Base-by-base conservation (phyloP, 2,797 vertebrate genomes). In the Danio aesculapii region DNA sequence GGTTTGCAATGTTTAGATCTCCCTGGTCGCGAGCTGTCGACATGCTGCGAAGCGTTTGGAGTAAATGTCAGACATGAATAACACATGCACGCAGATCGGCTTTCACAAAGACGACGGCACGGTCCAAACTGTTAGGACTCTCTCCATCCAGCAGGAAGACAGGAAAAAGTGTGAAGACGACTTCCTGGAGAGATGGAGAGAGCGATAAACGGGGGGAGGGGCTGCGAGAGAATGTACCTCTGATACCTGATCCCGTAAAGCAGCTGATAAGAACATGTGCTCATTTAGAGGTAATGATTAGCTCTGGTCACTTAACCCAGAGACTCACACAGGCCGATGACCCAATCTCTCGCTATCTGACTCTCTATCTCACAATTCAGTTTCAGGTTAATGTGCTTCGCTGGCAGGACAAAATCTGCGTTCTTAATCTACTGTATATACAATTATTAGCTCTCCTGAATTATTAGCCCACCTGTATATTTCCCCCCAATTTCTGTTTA, bases 41-140 rank as follows among this genome's bases (percentile, higher is more conserved):
- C 58, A 82, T 70, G 4, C 87, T 77, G 87, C 83, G 89, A 92
- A 92, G 59, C 71, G 61, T 78, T 77, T 89, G 89, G 87, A 88
- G 86, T 90, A 88, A 94, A 92, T 87, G 90, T 86, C 89, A 78
- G 84, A 86, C 93, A 91, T 95, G 89, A 94, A 94, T 93, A 93
- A 95, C 77, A 77, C 84, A 95, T 92, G 88, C 77, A 55, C 50
- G 1, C 44, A 84, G 90, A 88, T 95, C 90, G 1, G 64, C 85
- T 95, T 94, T 92, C 93, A 90, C 89, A 86, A 67, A 84, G 86
- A 89, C 89, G 10, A 89, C 89, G 7, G 53, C 44, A 3, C 6
- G 19, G 92, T 87, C 88, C 86, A 69, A 82, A 84, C 81, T 83
- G 86, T 88, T 92, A 92, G 88, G 86, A 87, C 88, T 85, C 88